Base-by-base conservation (phyloP, 2,113 vertebrate species). In the Platichthys stellatus region DNA sequence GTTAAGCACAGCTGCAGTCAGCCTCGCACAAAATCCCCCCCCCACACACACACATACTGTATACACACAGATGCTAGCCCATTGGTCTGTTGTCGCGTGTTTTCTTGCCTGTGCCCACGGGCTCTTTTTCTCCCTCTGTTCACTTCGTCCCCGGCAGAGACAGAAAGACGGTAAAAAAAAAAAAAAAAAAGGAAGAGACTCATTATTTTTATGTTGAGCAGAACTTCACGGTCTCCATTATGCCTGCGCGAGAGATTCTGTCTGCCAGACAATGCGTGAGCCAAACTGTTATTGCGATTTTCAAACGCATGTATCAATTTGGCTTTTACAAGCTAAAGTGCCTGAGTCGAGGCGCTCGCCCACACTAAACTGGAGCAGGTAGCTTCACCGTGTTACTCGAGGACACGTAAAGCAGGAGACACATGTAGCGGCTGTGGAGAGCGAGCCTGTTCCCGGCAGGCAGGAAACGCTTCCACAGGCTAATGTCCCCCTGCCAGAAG, bases 31-130 rank as follows among this genome's bases (percentile, higher is more conserved):
- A 73, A 78, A 61, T 81, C 71, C 20, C 17, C n/a, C 65, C 26
- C 38, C 15, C 51, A 35, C 23, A 43, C 45, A 40, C 56, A 63
- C 58, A 75, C 54, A 59, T 68, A 70, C 26, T 63, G 24, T 9
- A 8, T 9, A 74, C 23, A 53, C 66, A 76, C 89, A 88, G 74
- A 88, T 86, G 82, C 79, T 83, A 75, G 66, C 82, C 80, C 77
- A 73, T 80, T 64, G 66, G 76, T 76, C 61, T 81, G 78, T 79
- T 85, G 80, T 81, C 84, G 74, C 74, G 24, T 88, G 86, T 85
- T 90, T 86, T 86, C 85, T 86, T 90, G 76, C 78, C 74, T 68
- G 65, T 87, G 90, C 89, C 90, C 80, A 43, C 45, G 63, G 87
- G 89, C 83, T 77, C 70, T 86, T 79, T 28, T 84, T 70, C 76